Conservation (phyloP, 2,888 invertebrate genomes). For the Ditylenchus weischeri region DNA sequence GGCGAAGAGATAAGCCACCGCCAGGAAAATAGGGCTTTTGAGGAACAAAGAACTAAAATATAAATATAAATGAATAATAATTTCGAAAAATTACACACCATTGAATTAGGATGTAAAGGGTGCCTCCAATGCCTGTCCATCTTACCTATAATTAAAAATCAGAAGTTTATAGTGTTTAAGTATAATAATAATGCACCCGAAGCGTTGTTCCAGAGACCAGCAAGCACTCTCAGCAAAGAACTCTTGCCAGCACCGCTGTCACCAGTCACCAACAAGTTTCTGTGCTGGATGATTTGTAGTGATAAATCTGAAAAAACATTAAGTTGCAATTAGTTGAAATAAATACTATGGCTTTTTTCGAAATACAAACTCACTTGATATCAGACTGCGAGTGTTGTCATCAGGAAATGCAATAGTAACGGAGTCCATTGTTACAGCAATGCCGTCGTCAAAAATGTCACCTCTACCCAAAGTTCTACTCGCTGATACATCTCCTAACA, state of each 20-base stretch:
- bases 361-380: slow-evolving; percentile 32
- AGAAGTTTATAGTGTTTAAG: not conserved
- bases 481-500: slow-evolving; percentile 32
- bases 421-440: slow-evolving; percentile 53
- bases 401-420: slow-evolving; percentile 47
- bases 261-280: slow-evolving; percentile 78
- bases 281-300: slow-evolving; percentile 61
- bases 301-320: slow-evolving; percentile 59
- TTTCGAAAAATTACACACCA: not conserved
- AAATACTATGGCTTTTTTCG: too few species aligned
- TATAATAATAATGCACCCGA: slow-evolving; percentile 46
- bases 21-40: slow-evolving; percentile 65
- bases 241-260: slow-evolving; percentile 94
- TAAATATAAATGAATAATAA: not conserved
- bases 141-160: slow-evolving; percentile 36
- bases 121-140: slow-evolving; percentile 50
- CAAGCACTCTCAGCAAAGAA: slow-evolving; percentile 82
- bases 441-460: slow-evolving; percentile 8
- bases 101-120: slow-evolving; percentile 36
- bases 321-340: too few species aligned
- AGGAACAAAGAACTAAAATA: slow-evolving; percentile 62
- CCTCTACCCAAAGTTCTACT: not conserved
- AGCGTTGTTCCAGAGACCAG: slow-evolving; percentile 84
- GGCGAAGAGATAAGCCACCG: slow-evolving; percentile 62
- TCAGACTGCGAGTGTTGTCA: slow-evolving; percentile 42